These are phyloP conservation scores for Congeria kusceri DNA, from an alignment of 2,888 invertebrate genomes.

Conservation along the genomic window DNA sequence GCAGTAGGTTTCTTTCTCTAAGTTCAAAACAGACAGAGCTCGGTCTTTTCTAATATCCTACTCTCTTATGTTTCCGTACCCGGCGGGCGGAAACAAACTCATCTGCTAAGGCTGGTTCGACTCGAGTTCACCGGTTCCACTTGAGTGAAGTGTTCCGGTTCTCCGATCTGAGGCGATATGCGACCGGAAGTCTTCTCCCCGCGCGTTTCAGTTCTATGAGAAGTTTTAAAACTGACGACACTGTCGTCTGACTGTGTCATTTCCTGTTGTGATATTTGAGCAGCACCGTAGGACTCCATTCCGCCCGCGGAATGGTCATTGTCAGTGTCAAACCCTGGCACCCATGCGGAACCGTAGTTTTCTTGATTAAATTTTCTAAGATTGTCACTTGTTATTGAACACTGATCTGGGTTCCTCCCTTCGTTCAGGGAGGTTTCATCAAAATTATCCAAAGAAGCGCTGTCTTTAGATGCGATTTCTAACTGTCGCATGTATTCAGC, in stretches of 20 bases:
- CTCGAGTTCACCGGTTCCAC: slow-evolving; percentile 14
- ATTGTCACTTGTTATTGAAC: slow-evolving; percentile 51
- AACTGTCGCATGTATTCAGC: not conserved
- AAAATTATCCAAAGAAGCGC: slow-evolving; percentile 17
- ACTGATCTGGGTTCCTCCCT: slow-evolving; percentile 28
- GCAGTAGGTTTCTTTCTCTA: no score
- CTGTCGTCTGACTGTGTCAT: slow-evolving; percentile 34
- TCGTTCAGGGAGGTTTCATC: slow-evolving; percentile 28
- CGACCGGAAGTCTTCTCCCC: slow-evolving; percentile 31
- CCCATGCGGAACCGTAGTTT: slow-evolving; percentile 8
- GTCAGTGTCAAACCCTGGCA: slow-evolving; percentile 19
- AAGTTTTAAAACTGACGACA: slow-evolving; percentile 33
- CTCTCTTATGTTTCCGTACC: no score
- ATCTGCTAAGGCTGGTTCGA: slow-evolving; percentile 1
- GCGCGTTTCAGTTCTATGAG: slow-evolving; percentile 27
- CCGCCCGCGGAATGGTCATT: slow-evolving; percentile 56
- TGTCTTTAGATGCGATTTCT: slow-evolving; percentile 47
- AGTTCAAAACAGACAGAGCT: no score
- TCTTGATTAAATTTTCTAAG: slow-evolving; percentile 12
- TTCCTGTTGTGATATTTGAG: slow-evolving; percentile 28
- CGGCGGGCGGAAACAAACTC: no score
- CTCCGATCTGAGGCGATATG: slow-evolving; percentile 32
- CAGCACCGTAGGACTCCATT: slow-evolving; percentile 21
- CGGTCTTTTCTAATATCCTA: no score
- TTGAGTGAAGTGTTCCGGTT: slow-evolving; percentile 19